phyloP scores from a whole-genome alignment of 1,140 invertebrate species.

The Magallana gigas region DNA sequence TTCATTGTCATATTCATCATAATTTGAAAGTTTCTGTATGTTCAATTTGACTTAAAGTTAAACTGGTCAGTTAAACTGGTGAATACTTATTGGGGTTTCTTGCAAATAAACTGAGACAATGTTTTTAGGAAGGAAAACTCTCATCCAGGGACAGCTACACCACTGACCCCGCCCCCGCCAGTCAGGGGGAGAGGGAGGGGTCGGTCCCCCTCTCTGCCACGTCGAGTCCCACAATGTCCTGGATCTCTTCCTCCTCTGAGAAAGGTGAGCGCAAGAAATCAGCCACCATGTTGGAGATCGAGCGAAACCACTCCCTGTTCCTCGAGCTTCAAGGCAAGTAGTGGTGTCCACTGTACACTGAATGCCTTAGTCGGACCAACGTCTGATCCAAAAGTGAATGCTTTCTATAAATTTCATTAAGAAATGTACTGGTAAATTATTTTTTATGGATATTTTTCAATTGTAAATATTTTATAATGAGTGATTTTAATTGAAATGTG shows the following conservation, averaged over 20 bases:
- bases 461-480: too few species aligned
- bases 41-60: too few species aligned
- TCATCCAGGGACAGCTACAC: neutral
- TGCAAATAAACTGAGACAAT: neutral
- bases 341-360: constrained; percentile 47
- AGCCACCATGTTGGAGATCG: constrained; percentile 92
- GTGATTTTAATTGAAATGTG: too few species aligned
- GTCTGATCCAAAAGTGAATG: neutral
- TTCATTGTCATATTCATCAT: too few species aligned
- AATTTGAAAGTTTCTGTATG: too few species aligned
- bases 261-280: constrained; percentile 90
- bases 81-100: too few species aligned
- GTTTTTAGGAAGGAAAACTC: neutral
- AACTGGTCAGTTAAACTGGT: too few species aligned
- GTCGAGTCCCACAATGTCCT: neutral
- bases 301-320: constrained; percentile 91
- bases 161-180: neutral
- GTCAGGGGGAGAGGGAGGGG: constrained; percentile 11
- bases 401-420: too few species aligned
- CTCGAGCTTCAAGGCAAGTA: constrained; percentile 92
- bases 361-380: constrained; percentile 21
- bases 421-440: too few species aligned
- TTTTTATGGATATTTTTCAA: too few species aligned
- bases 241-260: constrained; percentile 51
- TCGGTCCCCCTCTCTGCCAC: neutral